phyloP scores from a whole-genome alignment of 2,797 vertebrate genomes.

The Enteromius unitaeniatus region DNA sequence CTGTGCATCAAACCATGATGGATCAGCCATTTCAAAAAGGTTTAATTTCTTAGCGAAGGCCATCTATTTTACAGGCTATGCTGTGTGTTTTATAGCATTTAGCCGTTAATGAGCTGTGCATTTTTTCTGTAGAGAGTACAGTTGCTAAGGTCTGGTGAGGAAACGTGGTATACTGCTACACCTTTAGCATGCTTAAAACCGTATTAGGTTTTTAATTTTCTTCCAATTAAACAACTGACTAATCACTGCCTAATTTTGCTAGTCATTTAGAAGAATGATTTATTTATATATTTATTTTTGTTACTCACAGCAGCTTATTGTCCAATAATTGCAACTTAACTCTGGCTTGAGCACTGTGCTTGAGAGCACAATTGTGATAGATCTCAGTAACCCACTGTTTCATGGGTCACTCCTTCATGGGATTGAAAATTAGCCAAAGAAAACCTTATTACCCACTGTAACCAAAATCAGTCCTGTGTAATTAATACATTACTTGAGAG shows the following conservation, averaged over 20 bases:
- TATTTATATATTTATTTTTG: background rate
- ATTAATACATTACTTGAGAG: background rate
- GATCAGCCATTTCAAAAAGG: background rate
- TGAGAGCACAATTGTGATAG: slow-evolving; percentile 13
- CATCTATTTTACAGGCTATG: background rate
- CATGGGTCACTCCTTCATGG: slow-evolving; percentile 17
- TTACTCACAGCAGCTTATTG: background rate
- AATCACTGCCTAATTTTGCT: slow-evolving; percentile 12
- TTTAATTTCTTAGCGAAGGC: background rate
- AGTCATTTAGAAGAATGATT: slow-evolving; percentile 3
- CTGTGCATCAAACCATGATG: slow-evolving; percentile 5
- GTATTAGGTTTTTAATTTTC: slow-evolving; percentile 1
- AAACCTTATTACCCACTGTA: background rate
- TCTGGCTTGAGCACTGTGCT: slow-evolving; percentile 1
- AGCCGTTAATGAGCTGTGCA: slow-evolving; percentile 29
- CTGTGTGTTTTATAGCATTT: background rate
- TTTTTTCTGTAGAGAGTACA: background rate
- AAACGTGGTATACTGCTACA: background rate
- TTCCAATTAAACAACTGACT: slow-evolving; percentile 10
- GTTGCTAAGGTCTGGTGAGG: slow-evolving; percentile 5
- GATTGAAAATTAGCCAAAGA: background rate
- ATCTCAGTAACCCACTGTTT: slow-evolving; percentile 17
- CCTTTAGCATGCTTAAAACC: background rate
- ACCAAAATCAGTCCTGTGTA: background rate
- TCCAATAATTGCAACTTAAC: slow-evolving; percentile 29